A percentile compares a stretch with the other conserved stretches of the same genome.
phyloP scores from a whole-genome alignment of 2,113 vertebrate species.

The Pollachius pollachius region DNA sequence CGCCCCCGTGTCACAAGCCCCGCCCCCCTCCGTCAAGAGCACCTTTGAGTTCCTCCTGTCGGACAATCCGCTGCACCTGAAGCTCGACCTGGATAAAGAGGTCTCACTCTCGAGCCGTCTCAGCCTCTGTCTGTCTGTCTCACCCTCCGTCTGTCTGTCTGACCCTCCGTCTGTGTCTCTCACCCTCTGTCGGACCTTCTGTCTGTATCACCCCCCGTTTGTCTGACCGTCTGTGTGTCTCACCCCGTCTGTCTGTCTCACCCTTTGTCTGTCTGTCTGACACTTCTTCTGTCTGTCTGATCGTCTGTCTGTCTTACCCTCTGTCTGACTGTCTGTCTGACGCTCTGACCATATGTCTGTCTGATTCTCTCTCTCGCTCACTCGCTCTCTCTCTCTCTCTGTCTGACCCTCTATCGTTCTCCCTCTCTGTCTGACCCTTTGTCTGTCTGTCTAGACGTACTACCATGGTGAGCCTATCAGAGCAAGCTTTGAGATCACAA shows the following conservation, averaged over 20 bases:
- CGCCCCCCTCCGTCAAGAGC: conserved; percentile 75
- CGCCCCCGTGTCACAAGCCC: conserved; percentile 66
- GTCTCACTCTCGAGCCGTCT: conserved; percentile 51
- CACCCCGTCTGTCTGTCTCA: neutral
- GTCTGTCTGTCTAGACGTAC: conserved; percentile 69
- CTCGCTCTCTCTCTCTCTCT: too few species aligned
- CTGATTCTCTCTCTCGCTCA: too few species aligned
- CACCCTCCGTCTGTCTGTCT: neutral
- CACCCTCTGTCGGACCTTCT: neutral
- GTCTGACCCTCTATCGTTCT: too few species aligned
- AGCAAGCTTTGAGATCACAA: conserved; percentile 82
- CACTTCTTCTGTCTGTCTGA: neutral
- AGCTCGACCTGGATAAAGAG: conserved; percentile 85
- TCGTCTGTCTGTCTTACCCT: conserved; percentile 12
- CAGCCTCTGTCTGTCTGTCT: neutral
- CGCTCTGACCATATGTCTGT: too few species aligned
- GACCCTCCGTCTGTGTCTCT: neutral
- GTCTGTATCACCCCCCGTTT: neutral
- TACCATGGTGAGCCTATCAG: conserved; percentile 88
- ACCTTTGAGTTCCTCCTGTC: conserved; percentile 94
- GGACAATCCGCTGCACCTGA: conserved; percentile 82
- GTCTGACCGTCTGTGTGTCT: neutral
- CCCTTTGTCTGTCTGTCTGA: neutral
- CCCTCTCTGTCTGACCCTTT: too few species aligned
- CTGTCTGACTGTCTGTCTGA: too few species aligned